Evolutionary conservation across 2,797 vertebrate species (phyloP), one percentile per base, ranked within the genome.

Genomic region (Scolopax bukidnonensis): DNA sequence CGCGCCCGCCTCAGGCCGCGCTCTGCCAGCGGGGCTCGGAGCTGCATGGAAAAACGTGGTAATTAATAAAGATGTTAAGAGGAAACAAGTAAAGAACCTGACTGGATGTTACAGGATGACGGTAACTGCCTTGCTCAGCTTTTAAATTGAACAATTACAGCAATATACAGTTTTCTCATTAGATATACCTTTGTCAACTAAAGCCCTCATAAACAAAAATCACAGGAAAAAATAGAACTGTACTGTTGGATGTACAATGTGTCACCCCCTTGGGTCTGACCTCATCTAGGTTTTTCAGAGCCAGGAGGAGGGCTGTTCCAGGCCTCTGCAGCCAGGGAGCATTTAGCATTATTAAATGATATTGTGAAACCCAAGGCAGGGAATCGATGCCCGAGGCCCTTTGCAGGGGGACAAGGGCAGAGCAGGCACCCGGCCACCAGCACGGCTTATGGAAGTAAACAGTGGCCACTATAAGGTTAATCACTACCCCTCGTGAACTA

Each of bases 181-280:
- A 64, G 12, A 38, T 1, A 21, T 9, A 28, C 16, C 6, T 0
- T 12, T 36, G 18, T 10, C 51, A 64, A 84, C 2, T 24, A 59
- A 59, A 25, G 51, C 8, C 3, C 18, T 78, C 30, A 18, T 19
- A 9, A 73, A 54, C 5, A 43, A 78, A 43, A 67, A 59, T 14
- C 30, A 60, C 21, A 4, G 12, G 11, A 47, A 45, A 50, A 78
- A 47, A 47, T 63, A 6, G 2, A 24, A 24, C 16, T n/a, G 47
- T 7, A 24, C 9, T 3, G 3, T 8, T 16, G 60, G 53, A 23
- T 0, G 2, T 18, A 8, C 11, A 2, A 48, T 1, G 7, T 6
- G 1, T 60, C 53, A 71, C 4, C 13, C 50, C 25, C 24, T 12
- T 7, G 33, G 56, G 19, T 40, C 50, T 88, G 38, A 74, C 15